Evolutionary conservation across 2,797 vertebrate species (phyloP).

Genomic region (Dendrocincla tyrannina): DNA sequence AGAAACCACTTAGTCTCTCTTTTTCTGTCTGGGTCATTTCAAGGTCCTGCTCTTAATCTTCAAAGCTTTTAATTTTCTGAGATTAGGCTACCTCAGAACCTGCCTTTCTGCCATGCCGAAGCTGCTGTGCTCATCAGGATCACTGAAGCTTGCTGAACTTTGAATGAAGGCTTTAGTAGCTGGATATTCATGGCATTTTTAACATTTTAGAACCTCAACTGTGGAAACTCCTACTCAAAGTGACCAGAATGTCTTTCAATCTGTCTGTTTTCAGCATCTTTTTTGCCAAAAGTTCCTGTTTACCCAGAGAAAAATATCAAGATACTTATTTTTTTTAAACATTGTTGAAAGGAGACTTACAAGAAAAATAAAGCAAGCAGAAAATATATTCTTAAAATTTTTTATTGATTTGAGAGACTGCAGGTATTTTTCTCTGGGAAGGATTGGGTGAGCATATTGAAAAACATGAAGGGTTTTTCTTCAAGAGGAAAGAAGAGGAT

Average conservation of each 20-base stretch:
- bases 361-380: not conserved
- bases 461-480: not conserved
- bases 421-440: not conserved
- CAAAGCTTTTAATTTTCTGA: constrained; percentile 61
- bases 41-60: constrained; percentile 63
- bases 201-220: not conserved
- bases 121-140: constrained; percentile 1
- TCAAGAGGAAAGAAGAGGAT: not conserved
- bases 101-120: not conserved
- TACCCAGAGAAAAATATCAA: not conserved
- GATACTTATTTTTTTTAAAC: not conserved
- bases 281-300: not conserved
- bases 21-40: constrained; percentile 53
- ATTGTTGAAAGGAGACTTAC: not conserved
- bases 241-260: not conserved
- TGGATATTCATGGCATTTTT: not conserved
- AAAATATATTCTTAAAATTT: not conserved
- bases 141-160: constrained; percentile 27
- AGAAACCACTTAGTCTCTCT: not conserved
- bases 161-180: not conserved
- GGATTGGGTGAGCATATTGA: not conserved
- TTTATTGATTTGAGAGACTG: not conserved
- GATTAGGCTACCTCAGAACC: constrained; percentile 22
- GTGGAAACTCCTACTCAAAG: not conserved
- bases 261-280: not conserved